Conservation (phyloP, 2,797 vertebrate genomes). For the Liasis olivaceus region DNA sequence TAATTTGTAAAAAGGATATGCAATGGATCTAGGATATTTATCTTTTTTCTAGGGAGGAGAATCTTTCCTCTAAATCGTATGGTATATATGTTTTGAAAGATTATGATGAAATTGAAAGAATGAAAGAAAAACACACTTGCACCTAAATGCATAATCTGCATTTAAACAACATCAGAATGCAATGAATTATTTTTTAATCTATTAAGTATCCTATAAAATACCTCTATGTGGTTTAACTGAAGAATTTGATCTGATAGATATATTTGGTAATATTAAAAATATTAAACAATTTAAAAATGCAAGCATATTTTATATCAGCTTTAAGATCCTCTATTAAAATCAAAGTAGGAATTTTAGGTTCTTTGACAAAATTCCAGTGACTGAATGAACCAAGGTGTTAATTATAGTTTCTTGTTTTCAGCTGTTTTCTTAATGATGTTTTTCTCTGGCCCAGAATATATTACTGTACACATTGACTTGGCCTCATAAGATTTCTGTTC, state of each 20-base stretch:
- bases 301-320: background rate
- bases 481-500: background rate
- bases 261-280: background rate
- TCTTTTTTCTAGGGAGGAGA: no score
- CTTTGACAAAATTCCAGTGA: background rate
- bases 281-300: background rate
- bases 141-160: background rate
- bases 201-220: background rate
- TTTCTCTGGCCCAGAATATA: no score
- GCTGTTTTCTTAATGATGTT: background rate
- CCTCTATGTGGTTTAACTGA: background rate
- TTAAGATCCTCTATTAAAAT: background rate
- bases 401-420: background rate
- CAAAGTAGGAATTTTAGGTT: background rate
- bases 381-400: background rate
- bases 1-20: background rate
- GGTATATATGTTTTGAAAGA: background rate
- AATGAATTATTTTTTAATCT: background rate
- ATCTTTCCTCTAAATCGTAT: background rate
- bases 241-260: background rate
- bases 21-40: no score
- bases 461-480: background rate
- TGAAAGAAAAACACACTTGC: background rate
- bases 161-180: background rate
- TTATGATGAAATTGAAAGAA: background rate